A percentile compares a stretch with the other conserved stretches of the same genome.
phyloP scores from a whole-genome alignment of 2,797 vertebrate species.

The Hemitrygon akajei region DNA sequence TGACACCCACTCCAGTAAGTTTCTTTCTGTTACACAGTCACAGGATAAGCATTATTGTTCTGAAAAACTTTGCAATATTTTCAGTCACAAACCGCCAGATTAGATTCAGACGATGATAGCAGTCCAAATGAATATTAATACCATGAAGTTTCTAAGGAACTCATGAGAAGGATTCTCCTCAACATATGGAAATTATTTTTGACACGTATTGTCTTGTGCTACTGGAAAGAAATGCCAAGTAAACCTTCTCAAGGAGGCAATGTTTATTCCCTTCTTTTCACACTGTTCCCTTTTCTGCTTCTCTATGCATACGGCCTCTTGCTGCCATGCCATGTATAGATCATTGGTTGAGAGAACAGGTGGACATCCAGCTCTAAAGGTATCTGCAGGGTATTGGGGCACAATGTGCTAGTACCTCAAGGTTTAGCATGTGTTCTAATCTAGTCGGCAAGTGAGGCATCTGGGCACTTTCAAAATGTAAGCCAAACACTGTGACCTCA shows the following conservation, averaged over 20 bases:
- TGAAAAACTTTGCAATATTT: background rate
- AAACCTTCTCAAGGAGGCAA: background rate
- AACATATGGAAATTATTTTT: conserved; percentile 6
- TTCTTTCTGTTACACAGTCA: background rate
- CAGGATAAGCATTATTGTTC: conserved; percentile 2
- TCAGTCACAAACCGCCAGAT: conserved; percentile 9
- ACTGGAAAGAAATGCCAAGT: background rate
- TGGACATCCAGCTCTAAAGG: background rate
- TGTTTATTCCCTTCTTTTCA: background rate
- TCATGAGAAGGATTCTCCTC: background rate
- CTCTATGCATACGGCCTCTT: background rate
- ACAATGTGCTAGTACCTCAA: too few species aligned
- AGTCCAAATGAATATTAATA: background rate
- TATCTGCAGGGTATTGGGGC: background rate
- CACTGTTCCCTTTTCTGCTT: background rate
- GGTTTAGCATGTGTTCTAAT: too few species aligned
- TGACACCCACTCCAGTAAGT: conserved; percentile 13
- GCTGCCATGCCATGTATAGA: background rate
- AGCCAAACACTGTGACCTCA: too few species aligned
- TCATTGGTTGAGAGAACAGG: background rate
- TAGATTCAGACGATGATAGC: background rate
- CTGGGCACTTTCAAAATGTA: too few species aligned
- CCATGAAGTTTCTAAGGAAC: background rate
- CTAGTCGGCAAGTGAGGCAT: too few species aligned
- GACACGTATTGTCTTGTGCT: conserved; percentile 1